Conservation (phyloP, 2,888 invertebrate genomes). For the Himalopsyche anomala region DNA sequence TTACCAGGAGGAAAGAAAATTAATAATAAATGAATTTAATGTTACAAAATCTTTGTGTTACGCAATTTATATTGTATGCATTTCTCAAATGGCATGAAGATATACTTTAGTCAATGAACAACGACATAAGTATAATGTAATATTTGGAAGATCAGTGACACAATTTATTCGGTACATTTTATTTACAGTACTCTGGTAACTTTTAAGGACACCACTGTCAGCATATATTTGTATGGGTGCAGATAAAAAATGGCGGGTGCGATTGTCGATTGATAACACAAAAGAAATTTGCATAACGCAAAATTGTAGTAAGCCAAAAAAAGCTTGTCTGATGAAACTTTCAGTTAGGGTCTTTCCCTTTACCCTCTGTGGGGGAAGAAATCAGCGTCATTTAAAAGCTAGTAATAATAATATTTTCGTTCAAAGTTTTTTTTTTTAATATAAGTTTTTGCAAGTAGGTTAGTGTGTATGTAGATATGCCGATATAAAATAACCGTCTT, state of each 20-base stretch:
- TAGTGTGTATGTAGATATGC: too few relatives aligned
- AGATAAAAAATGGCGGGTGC: slow-evolving; percentile 43
- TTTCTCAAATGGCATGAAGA: too few relatives aligned
- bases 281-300: slow-evolving; percentile 60
- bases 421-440: not conserved
- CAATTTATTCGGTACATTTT: too few relatives aligned
- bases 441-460: too few relatives aligned
- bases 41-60: too few relatives aligned
- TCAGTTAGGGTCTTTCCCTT: slow-evolving; percentile 38
- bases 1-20: too few relatives aligned
- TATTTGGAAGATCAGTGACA: too few relatives aligned
- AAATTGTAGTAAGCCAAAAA: slow-evolving; percentile 38
- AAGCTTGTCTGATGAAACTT: slow-evolving; percentile 25
- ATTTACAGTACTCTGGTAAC: too few relatives aligned
- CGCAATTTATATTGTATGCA: too few relatives aligned
- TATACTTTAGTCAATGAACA: too few relatives aligned
- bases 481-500: slow-evolving; percentile 9
- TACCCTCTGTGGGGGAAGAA: slow-evolving; percentile 37
- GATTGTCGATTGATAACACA: slow-evolving; percentile 54
- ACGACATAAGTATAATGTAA: too few relatives aligned
- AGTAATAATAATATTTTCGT: slow-evolving; percentile 5
- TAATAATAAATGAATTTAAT: too few relatives aligned
- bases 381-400: not conserved
- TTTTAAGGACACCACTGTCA: not conserved
- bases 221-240: slow-evolving; percentile 15